Evolutionary conservation across 2,797 vertebrate species (phyloP).

Genomic region (Cercopithecus hamlyni): DNA sequence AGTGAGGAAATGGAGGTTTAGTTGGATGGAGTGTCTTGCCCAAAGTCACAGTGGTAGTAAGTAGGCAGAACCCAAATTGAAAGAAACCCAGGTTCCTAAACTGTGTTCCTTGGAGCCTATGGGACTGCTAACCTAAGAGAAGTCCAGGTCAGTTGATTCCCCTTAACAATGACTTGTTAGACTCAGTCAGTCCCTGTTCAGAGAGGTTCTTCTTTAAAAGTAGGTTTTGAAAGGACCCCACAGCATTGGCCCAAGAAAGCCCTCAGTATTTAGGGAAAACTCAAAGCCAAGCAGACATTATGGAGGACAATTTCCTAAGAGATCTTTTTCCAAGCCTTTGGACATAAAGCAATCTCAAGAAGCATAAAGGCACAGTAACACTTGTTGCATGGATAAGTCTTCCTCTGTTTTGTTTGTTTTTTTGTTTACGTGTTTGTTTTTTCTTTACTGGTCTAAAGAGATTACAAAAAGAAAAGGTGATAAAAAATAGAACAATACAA

Average conservation of each 20-base stretch:
- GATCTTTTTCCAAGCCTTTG: not conserved
- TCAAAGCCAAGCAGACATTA: not conserved
- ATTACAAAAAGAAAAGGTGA: slow-evolving; percentile 20
- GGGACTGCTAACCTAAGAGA: not conserved
- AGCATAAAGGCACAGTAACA: slow-evolving; percentile 15
- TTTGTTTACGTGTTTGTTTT: not conserved
- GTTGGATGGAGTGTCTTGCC: not conserved
- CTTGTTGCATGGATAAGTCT: not conserved
- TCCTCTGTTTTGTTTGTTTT: not conserved
- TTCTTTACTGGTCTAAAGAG: not conserved
- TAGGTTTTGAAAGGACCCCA: not conserved
- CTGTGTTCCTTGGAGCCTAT: not conserved
- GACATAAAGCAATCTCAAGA: not conserved
- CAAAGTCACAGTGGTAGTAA: not conserved
- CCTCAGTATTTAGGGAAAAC: not conserved
- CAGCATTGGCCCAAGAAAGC: not conserved
- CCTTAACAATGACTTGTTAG: not conserved
- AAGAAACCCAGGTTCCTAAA: not conserved
- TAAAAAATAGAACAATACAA: not conserved
- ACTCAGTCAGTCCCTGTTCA: not conserved
- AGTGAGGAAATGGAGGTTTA: not conserved
- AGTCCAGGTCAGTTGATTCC: not conserved
- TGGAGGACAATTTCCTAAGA: not conserved
- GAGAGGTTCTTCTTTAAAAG: not conserved
- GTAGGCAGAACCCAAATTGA: not conserved